Evolutionary conservation across 2,888 invertebrate species (phyloP).

Genomic region (Netelia melanura): DNA sequence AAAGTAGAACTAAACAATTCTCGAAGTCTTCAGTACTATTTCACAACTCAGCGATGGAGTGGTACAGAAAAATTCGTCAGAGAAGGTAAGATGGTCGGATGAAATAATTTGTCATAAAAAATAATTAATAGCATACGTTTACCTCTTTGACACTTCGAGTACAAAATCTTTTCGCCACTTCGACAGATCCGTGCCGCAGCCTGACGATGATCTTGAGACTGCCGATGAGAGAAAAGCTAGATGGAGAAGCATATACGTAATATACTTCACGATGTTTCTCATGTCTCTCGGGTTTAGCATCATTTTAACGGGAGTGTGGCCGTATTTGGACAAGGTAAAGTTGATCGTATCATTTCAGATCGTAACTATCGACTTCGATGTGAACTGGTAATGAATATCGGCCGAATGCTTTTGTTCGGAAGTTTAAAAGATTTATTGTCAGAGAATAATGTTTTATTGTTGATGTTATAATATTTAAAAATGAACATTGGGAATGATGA

Average conservation of each 20-base stretch:
- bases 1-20: conserved; percentile 17
- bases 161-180: not conserved
- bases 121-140: not conserved
- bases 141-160: not conserved
- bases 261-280: conserved; percentile 96
- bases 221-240: conserved; percentile 88
- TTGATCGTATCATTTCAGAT: not conserved
- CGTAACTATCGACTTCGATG: too few relatives aligned
- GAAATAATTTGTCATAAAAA: not conserved
- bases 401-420: not conserved
- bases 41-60: conserved; percentile 43
- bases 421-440: not conserved
- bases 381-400: too few relatives aligned
- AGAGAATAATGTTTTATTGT: not conserved
- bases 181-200: conserved; percentile 27
- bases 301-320: conserved; percentile 95
- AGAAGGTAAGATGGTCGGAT: conserved; percentile 36
- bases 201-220: conserved; percentile 88
- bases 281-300: conserved; percentile 96
- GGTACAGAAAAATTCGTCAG: conserved; percentile 55
- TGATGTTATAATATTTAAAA: not conserved
- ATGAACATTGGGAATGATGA: not conserved
- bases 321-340: conserved; percentile 93
- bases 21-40: conserved; percentile 4
- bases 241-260: conserved; percentile 92